phyloP scores from a whole-genome alignment of 2,888 invertebrate species.

The Phymatocera aterrima region DNA sequence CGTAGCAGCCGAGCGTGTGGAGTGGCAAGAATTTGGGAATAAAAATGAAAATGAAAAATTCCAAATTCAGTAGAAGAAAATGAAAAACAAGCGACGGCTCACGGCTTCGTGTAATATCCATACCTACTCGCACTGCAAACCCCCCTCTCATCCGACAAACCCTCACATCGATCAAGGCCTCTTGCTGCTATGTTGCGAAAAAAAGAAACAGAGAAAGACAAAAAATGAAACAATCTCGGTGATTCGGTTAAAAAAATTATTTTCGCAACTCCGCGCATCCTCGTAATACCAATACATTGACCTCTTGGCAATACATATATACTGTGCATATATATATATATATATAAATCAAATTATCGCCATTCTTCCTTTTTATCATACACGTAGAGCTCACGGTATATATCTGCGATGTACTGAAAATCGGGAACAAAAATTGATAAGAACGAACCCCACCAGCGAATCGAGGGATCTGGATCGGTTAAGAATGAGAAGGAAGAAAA shows the following conservation, averaged over 20 bases:
- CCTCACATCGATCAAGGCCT: slow-evolving; percentile 43
- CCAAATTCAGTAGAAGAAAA: not conserved
- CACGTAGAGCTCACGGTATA: too few species aligned
- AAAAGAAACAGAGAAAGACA: too few species aligned
- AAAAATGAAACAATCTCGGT: too few species aligned
- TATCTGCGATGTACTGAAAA: too few species aligned
- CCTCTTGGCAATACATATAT: too few species aligned
- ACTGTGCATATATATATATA: too few species aligned
- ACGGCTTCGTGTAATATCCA: slow-evolving; percentile 41
- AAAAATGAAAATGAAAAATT: not conserved
- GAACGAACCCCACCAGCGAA: too few species aligned
- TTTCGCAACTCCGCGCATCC: slow-evolving; percentile 28
- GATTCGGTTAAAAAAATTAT: slow-evolving; percentile 40
- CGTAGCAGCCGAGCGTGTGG: slow-evolving; percentile 43
- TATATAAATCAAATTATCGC: too few species aligned
- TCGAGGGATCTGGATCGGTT: too few species aligned
- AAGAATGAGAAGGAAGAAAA: too few species aligned
- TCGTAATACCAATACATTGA: not conserved
- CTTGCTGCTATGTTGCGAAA: slow-evolving; percentile 42
- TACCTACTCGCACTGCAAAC: slow-evolving; percentile 13
- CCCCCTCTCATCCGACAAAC: slow-evolving; percentile 43
- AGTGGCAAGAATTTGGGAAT: slow-evolving; percentile 38
- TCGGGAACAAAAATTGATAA: too few species aligned
- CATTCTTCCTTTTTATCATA: too few species aligned
- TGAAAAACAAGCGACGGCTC: slow-evolving; percentile 39